Base-by-base conservation (phyloP, 2,888 invertebrate genomes). In the Auanema freiburgensis region DNA sequence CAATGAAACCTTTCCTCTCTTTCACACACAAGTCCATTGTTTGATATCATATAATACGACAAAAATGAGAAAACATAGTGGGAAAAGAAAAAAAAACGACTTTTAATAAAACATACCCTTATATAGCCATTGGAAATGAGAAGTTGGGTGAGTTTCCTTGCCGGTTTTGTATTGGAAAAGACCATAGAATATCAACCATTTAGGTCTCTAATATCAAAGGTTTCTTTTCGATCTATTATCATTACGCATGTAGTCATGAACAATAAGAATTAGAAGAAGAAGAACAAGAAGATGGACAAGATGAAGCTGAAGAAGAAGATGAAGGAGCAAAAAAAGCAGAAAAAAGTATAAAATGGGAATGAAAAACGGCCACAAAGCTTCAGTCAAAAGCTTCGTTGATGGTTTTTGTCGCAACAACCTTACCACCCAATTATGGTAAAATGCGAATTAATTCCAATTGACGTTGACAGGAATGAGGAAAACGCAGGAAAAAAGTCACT, bases 91-190 rank as follows among this genome's bases (percentile, higher is more conserved):
- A 33, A 33, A 33, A 33, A 33, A 33, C 33, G 33, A 33, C 8
- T 33, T 33, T 33, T 33, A 54, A 25, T 49, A 40, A 16, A 52
- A 65, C 57, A 49, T 62, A 79, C 79, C 77, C 79, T 77, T 46
- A 79, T 69, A 66, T 79, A 79, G 59, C 78, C 77, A 71, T 75
- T 78, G 59, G 77, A 74, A 57, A 79, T 63, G 59, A 79, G 77
- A 18, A 79, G 66, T 57, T 72, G 72, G 25, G 72, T 69, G 50
- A 72, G 65, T 59, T 69, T 72, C 23, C 66, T 65, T 57, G 53
- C 55, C 60, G 60, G 25, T 25, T 60, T 60, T 33, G 44, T 54
- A 42, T 53, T 49, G 16, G 60, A 33, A 33, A 33, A 33, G 33
- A 33, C 33, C 33, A 33, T 33, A 33, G 33, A 33, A 33, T 33